Base-by-base conservation (phyloP, 2,888 invertebrate species). In the Parelbella ahira region DNA sequence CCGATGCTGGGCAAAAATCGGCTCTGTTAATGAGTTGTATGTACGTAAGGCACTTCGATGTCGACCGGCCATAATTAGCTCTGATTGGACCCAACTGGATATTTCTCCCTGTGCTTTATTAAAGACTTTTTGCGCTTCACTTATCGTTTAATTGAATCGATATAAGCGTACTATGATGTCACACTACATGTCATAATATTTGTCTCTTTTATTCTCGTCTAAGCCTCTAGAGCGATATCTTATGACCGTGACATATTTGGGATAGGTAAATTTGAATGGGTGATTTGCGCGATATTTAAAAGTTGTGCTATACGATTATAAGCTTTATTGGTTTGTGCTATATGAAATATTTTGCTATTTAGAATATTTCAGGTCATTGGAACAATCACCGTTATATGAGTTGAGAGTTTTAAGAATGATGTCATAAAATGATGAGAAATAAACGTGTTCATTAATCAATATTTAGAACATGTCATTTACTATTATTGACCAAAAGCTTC, bases 1-100 rank as follows among this genome's bases (percentile, higher is more conserved):
- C 38, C 42, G 36, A 32, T 46, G 47, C 45, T 38, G 47, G 33
- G 33, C 41, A 27, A 41, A 41, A 33, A 38, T 38, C 38, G 32
- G 8, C 10, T 33, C 33, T 41, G 41, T 41, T 41, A 33, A 41
- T 41, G 33, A 33, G 33, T 41, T 41, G 41, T 41, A 33, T 33
- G 20, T 33, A 41, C 41, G 41, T 41, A 41, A 41, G 33, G 33
- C 27, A 27, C 41, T 33, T 27, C 13, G 25, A 39, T 39, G 41
- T 41, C 25, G 33, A 37, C 10, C 37, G 20, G 21, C 41, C 27
- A 33, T 41, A 41, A 41, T 41, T 41, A 41, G 41, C 33, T 41
- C 15, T 41, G 41, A 41, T 41, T 41, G 33, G 41, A 34, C 33
- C 27, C 27, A 12, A 28, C 41, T 41, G 41, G 21, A 19, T 41